Conservation (phyloP, 2,888 invertebrate genomes). For the Encarsia formosa region DNA sequence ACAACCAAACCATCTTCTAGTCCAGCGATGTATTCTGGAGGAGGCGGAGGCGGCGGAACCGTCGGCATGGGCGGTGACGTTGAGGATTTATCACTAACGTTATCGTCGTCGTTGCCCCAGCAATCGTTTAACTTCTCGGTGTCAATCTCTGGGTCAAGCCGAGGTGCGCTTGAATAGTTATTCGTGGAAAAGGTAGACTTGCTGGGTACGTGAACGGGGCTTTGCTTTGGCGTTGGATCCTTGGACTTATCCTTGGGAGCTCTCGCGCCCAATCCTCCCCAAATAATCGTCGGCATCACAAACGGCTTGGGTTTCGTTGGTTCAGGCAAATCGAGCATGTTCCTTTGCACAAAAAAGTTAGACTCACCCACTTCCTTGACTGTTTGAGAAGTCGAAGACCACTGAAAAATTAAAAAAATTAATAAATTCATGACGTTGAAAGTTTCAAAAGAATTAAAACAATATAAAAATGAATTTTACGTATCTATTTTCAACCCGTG, state of each 20-base stretch:
- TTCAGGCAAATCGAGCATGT: constrained; percentile 24
- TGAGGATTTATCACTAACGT: constrained; percentile 51
- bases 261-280: constrained; percentile 60
- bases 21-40: constrained; percentile 50
- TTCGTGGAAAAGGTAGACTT: not conserved
- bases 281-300: constrained; percentile 71
- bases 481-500: no score
- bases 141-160: not conserved
- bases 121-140: not conserved
- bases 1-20: constrained; percentile 36
- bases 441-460: not conserved
- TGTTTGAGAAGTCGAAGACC: not conserved
- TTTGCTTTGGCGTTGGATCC: not conserved
- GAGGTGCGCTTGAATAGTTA: constrained; percentile 20
- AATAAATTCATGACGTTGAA: not conserved
- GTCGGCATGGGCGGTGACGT: constrained; percentile 75
- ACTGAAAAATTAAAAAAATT: constrained; percentile 6
- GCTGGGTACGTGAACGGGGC: not conserved
- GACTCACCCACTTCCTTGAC: constrained; percentile 37
- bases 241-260: constrained; percentile 49
- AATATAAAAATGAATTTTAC: no score
- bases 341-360: constrained; percentile 35
- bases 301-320: constrained; percentile 27
- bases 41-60: constrained; percentile 74
- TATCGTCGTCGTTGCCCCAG: constrained; percentile 45